Base-by-base conservation (phyloP, 2,113 vertebrate species). In the Egretta garzetta region DNA sequence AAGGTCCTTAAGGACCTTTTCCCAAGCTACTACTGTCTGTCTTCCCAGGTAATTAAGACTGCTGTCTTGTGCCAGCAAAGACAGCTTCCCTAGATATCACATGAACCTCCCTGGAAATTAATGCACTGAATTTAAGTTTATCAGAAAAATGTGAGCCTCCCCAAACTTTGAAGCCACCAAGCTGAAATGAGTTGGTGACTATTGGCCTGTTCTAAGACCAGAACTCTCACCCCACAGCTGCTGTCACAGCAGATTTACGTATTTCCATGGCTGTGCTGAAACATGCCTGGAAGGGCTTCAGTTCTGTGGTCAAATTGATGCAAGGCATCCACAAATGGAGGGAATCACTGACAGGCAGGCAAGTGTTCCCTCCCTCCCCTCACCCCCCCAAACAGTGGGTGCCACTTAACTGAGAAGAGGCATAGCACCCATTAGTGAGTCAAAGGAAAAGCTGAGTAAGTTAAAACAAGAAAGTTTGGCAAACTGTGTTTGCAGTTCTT, bases 1-100 rank as follows among this genome's bases (percentile, higher is more conserved):
- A 63, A 55, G 30, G 45, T 68, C 27, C 37, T n/a, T 83, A 70
- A 64, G 64, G 45, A 24, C 14, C 14, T 45, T 75, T 39, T 14
- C 45, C 56, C 14, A 75, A 50, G 37, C 9, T 49, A 49, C 27
- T 55, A 32, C 14, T 64, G 32, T 37, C 23, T 0, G 0, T 50
- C 49, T 74, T 73, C 27, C 60, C 11, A 17, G 14, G 24, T 18
- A 28, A 92, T 75, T 73, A 75, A 66, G 32, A 33, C 21, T 70
- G 13, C n/a, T 89, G 33, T 33, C 60, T 76, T 39, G 22, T 11
- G 56, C 7, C 50, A 92, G 55, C 18, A 71, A 74, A 70, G 45
- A 55, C 41, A 83, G 14, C 6, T 80, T 52, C 32, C 45, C 32
- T 41, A 83, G 55, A 33, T 30, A 11, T 13, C 58, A 79, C n/a